Conservation (phyloP, 2,113 vertebrate genomes). For the Epinephelus cyanopodus region DNA sequence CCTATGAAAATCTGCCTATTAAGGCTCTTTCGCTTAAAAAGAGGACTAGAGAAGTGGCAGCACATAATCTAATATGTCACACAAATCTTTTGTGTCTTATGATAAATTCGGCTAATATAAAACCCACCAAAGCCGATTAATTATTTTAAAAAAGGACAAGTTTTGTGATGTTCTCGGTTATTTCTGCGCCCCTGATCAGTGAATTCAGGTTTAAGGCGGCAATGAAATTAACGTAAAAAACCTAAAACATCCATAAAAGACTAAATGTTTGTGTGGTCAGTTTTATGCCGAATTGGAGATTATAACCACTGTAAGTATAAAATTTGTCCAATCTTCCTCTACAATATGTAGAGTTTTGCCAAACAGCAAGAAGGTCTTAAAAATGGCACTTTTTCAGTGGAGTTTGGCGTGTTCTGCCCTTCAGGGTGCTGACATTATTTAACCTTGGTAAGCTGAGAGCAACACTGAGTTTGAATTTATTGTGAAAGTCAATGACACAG, state of each 20-base stretch:
- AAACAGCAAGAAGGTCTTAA: not conserved
- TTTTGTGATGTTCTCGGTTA: not conserved
- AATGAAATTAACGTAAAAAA: not conserved
- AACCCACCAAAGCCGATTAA: not conserved
- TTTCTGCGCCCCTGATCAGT: not conserved
- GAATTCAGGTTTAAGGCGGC: not conserved
- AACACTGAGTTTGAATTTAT: not conserved
- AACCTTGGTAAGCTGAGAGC: not conserved
- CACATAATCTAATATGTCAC: rapidly evolving
- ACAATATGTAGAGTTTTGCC: rapidly evolving
- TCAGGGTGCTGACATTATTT: not conserved
- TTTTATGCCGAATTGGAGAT: not conserved
- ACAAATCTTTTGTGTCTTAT: too few species aligned
- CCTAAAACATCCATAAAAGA: not conserved
- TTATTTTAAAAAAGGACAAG: not conserved
- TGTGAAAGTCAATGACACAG: not conserved
- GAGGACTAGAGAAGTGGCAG: rapidly evolving
- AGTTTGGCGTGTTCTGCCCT: not conserved
- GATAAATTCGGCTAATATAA: not conserved
- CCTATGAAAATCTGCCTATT: not conserved
- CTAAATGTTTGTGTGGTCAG: not conserved
- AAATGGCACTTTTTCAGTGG: not conserved
- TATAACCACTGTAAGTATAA: rapidly evolving
- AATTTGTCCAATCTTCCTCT: not conserved
- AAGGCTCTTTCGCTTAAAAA: rapidly evolving